phyloP scores from a whole-genome alignment of 2,113 vertebrate genomes.

The Morone saxatilis region DNA sequence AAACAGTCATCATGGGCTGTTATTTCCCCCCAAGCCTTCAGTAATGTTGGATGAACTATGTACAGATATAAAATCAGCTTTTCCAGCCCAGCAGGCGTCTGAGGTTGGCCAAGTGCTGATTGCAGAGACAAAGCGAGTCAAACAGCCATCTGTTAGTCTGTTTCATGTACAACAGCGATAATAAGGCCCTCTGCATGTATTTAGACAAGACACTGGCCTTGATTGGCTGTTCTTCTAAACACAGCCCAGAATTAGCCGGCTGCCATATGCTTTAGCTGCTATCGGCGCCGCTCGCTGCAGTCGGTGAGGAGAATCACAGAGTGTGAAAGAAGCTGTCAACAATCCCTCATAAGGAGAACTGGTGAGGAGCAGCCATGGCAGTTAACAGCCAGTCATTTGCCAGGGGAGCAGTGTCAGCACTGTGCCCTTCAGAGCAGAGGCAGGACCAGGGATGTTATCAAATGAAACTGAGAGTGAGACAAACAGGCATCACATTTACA shows the following conservation, averaged over 20 bases:
- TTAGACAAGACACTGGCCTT: constrained; percentile 51
- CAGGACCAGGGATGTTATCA: constrained; percentile 20
- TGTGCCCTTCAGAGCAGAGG: constrained; percentile 20
- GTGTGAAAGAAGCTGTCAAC: constrained; percentile 58
- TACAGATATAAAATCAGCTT: constrained; percentile 52
- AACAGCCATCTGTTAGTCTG: constrained; percentile 64
- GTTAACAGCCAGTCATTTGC: constrained; percentile 44
- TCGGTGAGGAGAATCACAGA: constrained; percentile 26
- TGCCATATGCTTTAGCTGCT: constrained; percentile 58
- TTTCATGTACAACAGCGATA: constrained; percentile 52
- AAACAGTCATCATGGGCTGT: neutral
- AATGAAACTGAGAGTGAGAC: constrained; percentile 32
- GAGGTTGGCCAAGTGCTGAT: constrained; percentile 58
- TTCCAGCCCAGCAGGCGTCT: constrained; percentile 47
- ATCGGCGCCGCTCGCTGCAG: neutral
- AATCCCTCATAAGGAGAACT: constrained; percentile 39
- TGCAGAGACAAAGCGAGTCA: constrained; percentile 65
- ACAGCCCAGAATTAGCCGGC: constrained; percentile 46
- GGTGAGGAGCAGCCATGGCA: constrained; percentile 2
- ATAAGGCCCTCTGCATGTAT: constrained; percentile 60
- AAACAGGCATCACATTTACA: constrained; percentile 32
- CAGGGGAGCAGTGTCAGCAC: constrained; percentile 52
- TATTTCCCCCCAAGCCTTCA: constrained; percentile 14
- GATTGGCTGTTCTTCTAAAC: constrained; percentile 60
- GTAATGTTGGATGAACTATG: constrained; percentile 32